phyloP scores from a whole-genome alignment of 2,797 vertebrate genomes.

The Cheirogaleus major region DNA sequence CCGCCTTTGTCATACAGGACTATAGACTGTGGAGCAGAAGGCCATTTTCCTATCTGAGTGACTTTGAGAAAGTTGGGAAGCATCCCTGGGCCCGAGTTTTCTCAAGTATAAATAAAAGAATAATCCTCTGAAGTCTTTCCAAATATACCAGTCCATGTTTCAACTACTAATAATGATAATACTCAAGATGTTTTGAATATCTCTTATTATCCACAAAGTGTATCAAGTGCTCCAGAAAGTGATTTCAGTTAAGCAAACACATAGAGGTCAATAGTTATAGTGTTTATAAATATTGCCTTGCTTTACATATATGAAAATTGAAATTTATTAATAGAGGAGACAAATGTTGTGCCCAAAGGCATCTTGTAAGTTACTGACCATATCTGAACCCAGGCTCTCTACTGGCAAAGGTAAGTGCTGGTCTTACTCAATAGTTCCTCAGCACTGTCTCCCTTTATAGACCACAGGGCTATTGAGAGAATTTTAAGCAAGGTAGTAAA shows the following conservation, averaged over 20 bases:
- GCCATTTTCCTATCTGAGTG: background rate
- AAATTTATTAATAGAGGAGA: background rate
- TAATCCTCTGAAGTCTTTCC: background rate
- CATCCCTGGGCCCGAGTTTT: background rate
- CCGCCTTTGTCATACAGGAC: background rate
- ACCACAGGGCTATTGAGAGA: background rate
- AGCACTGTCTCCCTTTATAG: background rate
- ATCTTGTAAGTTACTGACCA: background rate
- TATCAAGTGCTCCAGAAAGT: background rate
- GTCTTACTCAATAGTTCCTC: background rate
- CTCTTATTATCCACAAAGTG: background rate
- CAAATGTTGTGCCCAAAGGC: background rate
- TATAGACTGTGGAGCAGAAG: background rate
- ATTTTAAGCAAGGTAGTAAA: background rate
- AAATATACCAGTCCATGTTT: background rate
- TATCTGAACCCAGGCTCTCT: background rate
- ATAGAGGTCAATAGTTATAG: background rate
- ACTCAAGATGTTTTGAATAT: background rate
- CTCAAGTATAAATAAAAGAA: background rate
- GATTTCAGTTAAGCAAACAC: background rate
- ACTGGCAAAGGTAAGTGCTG: background rate
- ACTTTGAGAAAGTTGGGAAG: background rate
- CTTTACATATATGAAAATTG: background rate
- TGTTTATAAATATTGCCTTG: background rate
- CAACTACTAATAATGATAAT: background rate